phyloP scores from a whole-genome alignment of 1,140 invertebrate species.

The Papilio dardanus region DNA sequence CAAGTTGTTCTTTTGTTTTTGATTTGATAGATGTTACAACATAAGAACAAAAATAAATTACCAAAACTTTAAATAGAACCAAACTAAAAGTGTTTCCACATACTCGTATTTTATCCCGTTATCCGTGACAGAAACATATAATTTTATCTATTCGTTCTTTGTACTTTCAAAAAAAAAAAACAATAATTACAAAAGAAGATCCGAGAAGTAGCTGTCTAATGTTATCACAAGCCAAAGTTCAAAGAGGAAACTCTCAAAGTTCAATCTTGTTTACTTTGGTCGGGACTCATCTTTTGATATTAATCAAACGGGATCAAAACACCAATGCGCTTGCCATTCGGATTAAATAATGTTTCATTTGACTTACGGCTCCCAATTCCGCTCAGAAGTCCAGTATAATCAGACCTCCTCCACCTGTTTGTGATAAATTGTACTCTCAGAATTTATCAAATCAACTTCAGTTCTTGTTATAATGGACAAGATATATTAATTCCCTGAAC shows the following conservation, averaged over 20 bases:
- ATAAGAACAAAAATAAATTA: background rate
- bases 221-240: constrained; percentile 31
- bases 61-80: background rate
- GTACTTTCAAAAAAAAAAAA: background rate
- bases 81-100: background rate
- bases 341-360: constrained; percentile 44
- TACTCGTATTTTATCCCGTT: background rate
- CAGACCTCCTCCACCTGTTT: constrained; percentile 33
- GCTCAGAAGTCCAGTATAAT: constrained; percentile 35
- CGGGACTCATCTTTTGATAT: constrained; percentile 30
- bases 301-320: constrained; percentile 37
- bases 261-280: constrained; percentile 22
- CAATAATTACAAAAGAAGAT: constrained; percentile 12
- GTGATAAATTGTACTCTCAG: constrained; percentile 22
- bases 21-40: background rate
- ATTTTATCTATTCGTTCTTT: background rate
- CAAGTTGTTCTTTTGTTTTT: background rate
- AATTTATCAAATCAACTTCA: constrained; percentile 28
- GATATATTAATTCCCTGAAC: constrained; percentile 25
- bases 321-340: constrained; percentile 38
- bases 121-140: background rate
- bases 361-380: constrained; percentile 37
- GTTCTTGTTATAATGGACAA: constrained; percentile 40
- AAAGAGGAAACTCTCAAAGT: constrained; percentile 32
- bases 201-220: constrained; percentile 14